Base-by-base conservation (phyloP, 2,797 vertebrate species). In the Gallinago stenura region DNA sequence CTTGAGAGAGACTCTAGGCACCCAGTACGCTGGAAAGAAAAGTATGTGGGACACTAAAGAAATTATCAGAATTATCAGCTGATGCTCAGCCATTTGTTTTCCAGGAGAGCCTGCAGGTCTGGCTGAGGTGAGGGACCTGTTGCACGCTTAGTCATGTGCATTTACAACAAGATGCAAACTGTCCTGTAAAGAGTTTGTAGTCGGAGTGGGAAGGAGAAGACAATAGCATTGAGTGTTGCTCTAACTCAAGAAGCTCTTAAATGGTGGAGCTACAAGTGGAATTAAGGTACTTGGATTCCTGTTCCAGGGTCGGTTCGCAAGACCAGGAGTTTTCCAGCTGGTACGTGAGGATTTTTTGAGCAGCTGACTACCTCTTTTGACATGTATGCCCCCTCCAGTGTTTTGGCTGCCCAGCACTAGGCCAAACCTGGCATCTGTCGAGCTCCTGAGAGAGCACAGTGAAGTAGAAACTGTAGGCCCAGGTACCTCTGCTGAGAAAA, bases 121-220 rank as follows among this genome's bases (percentile, higher is more conserved):
- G 1, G 9, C 70, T 12, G n/a, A 60, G 70, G 30, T 15, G 26
- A 60, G 35, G 54, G 48, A 43, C 60, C 0, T 2, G 14, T 26
- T 56, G 24, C 25, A 8, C 1, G 1, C 20, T 37, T 56, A 61
- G 33, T n/a, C 4, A 7, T 6, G 0, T 30, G 13, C 31, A 12
- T 35, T 46, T 48, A 7, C 22, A 22, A 8, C 10, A 20, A 6
- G 46, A 24, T 33, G 41, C 31, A 31, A 6, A 31, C 28, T 35
- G 51, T 37, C 4, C 31, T 9, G 41, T 50, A 20, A 31, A 43
- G 70, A 70, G 39, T 31, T 81, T 62, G 7, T 25, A 1, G 8
- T 18, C 24, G 6, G 43, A 30, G 19, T 19, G 41, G 41, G 79
- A 24, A 73, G 41, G 30, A 43, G 70, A 26, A 45, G 71, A 33